phyloP scores from a whole-genome alignment of 2,888 invertebrate species.

The Liodrosophila aerea region DNA sequence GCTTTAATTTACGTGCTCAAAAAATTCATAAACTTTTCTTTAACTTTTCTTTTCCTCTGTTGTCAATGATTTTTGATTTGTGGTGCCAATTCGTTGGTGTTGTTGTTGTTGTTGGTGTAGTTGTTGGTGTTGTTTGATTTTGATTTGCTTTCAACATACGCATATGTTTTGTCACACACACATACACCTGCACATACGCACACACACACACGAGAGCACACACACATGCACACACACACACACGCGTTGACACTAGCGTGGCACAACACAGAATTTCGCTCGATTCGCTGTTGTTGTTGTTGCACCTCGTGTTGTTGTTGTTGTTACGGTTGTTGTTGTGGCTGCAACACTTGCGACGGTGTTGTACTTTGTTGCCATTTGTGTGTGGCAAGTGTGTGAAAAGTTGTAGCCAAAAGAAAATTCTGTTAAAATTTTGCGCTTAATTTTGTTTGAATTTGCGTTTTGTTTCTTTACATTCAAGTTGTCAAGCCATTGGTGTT shows the following conservation, averaged over 20 bases:
- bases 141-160: not conserved
- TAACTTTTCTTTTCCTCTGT: too few relatives aligned
- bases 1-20: not conserved
- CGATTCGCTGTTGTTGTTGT: slow-evolving; percentile 17
- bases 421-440: slow-evolving; percentile 15
- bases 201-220: slow-evolving; percentile 1
- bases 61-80: too few relatives aligned
- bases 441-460: not conserved
- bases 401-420: slow-evolving; percentile 9
- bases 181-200: slow-evolving; percentile 1
- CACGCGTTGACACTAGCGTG: not conserved
- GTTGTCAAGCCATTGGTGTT: too few relatives aligned
- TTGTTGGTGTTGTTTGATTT: slow-evolving; percentile 27
- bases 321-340: slow-evolving; percentile 27
- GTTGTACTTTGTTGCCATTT: slow-evolving; percentile 40
- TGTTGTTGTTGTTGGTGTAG: slow-evolving; percentile 1
- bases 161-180: not conserved
- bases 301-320: slow-evolving; percentile 15
- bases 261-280: slow-evolving; percentile 4
- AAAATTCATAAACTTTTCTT: too few relatives aligned
- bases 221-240: slow-evolving; percentile 6
- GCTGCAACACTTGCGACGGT: slow-evolving; percentile 52
- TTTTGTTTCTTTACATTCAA: too few relatives aligned
- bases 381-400: slow-evolving; percentile 17
- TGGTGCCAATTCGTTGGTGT: not conserved